A percentile compares a stretch with the other conserved stretches of the same genome.
These are phyloP conservation scores for Drosophila hamatofila DNA, from an alignment of 2,888 invertebrate genomes.

Conservation along the genomic window DNA sequence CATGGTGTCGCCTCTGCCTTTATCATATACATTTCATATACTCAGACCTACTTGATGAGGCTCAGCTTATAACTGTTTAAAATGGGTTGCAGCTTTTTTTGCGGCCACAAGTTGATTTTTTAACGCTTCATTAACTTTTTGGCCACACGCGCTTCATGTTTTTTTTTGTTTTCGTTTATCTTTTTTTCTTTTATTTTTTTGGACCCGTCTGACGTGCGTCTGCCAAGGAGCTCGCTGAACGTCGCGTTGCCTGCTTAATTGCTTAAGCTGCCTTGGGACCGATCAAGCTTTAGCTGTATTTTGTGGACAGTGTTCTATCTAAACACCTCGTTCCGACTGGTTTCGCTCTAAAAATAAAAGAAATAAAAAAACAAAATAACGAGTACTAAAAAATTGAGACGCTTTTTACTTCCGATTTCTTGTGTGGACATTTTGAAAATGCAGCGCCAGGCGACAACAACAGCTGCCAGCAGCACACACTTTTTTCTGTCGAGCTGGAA, in stretches of 20 bases:
- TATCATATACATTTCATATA: not conserved
- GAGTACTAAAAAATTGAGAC: constrained; percentile 25
- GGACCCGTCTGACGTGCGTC: constrained; percentile 72
- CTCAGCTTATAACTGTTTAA: constrained; percentile 57
- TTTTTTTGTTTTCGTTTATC: constrained; percentile 40
- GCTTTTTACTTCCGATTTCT: constrained; percentile 77
- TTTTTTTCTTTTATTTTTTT: constrained; percentile 39
- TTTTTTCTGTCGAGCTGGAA: constrained; percentile 74
- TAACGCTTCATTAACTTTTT: constrained; percentile 82
- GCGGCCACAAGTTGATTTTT: constrained; percentile 68
- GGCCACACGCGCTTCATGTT: constrained; percentile 82
- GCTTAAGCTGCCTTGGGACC: constrained; percentile 33
- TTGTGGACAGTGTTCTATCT: constrained; percentile 49
- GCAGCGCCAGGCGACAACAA: constrained; percentile 67
- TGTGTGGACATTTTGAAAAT: constrained; percentile 51
- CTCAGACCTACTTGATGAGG: constrained; percentile 21
- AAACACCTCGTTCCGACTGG: constrained; percentile 65
- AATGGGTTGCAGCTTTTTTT: constrained; percentile 27
- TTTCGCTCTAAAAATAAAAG: constrained; percentile 9
- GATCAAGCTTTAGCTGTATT: constrained; percentile 24
- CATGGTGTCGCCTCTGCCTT: not conserved
- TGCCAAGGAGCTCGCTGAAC: constrained; percentile 47
- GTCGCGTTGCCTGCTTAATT: constrained; percentile 68
- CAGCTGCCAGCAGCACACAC: constrained; percentile 68
- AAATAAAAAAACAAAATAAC: constrained; percentile 1